Evolutionary conservation across 1,140 invertebrate species (phyloP), one percentile per base, ranked within the genome.

Genomic region (Bombus turneri): DNA sequence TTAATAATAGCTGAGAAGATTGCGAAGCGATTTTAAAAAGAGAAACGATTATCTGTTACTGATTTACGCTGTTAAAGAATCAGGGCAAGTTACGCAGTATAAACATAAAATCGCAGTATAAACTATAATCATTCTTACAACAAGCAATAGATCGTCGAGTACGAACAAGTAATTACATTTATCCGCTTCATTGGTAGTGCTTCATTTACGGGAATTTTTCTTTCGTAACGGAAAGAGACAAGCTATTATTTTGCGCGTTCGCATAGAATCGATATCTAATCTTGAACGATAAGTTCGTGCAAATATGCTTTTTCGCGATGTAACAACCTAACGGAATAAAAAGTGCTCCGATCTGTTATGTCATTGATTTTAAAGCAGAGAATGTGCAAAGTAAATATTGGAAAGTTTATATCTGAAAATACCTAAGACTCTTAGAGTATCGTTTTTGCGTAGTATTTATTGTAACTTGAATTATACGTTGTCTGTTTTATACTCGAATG

Each of bases 401-500:
- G 34, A 22, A 77, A 59, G 41, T 71, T 47, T 79, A 83, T 86
- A 10, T 43, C 81, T 75, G 25, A 31, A 31, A 34, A 31, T 37
- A 73, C 37, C 9, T 31, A 39, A 62, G 76, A 79, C 62, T 12
- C 41, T 81, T 77, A 9, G 66, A 73, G 5, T 37, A n/a, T 72
- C 28, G 43, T 25, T 15, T 64, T 25, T 62, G 43, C 71, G 57
- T 69, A 80, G 59, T 64, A 53, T 77, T 62, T 57, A 73, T 74
- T 72, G 43, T 28, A 62, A 88, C 34, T 47, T n/a, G 69, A 73
- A 41, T 64, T 68, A 41, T 79, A 79, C 31, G 72, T 80, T 62
- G 66, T 66, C 80, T 41, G 37, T 90, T 90, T 90, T 90, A 82
- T 90, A 90, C 82, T 83, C 64, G 13, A 64, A 64, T 43, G n/a